These are phyloP conservation scores for Lepidonotus clava DNA, from an alignment of 2,888 invertebrate species.

Conservation along the genomic window DNA sequence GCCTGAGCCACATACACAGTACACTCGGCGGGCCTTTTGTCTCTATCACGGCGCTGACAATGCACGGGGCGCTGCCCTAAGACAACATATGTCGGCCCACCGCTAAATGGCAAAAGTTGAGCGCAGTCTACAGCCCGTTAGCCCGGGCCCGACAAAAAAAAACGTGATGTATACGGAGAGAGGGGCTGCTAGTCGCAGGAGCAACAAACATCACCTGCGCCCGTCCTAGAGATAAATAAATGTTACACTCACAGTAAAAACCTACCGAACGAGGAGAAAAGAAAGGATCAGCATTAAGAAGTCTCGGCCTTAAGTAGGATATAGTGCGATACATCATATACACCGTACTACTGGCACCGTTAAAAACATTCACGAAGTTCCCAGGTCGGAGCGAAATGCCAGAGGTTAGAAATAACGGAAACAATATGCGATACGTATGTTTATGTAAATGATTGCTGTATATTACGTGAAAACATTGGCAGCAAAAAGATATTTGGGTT, in stretches of 20 bases:
- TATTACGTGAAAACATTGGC: background rate
- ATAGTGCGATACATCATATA: too few species aligned
- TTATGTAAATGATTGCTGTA: slow-evolving; percentile 4
- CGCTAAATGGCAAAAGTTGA: background rate
- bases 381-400: too few species aligned
- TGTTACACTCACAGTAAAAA: too few species aligned
- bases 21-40: background rate
- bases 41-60: background rate
- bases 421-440: background rate
- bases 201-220: too few species aligned
- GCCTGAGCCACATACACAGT: background rate
- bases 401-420: background rate
- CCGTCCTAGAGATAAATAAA: too few species aligned
- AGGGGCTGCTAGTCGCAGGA: too few species aligned
- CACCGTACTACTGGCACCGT: too few species aligned
- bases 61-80: background rate
- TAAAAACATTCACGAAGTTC: too few species aligned
- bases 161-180: background rate
- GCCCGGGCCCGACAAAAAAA: background rate
- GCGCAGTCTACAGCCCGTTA: background rate
- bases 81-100: background rate
- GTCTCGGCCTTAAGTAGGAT: too few species aligned
- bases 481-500: background rate
- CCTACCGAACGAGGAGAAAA: too few species aligned
- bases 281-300: too few species aligned